A percentile compares a stretch with the other conserved stretches of the same genome.
Evolutionary conservation across 2,113 vertebrate species (phyloP).

Genomic region (Thunnus thynnus): DNA sequence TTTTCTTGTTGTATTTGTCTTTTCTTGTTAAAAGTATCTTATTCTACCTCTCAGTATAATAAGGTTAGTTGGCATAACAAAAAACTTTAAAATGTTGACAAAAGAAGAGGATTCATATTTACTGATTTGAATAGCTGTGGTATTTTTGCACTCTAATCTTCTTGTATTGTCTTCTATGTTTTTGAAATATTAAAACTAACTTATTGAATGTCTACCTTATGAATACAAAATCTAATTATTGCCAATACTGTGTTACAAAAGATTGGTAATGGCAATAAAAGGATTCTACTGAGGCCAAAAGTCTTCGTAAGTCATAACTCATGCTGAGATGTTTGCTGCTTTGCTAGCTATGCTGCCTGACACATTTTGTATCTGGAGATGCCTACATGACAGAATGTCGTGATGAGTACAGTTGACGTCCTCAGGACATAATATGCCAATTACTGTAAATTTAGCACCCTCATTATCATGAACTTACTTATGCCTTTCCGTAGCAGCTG

Average conservation of each 20-base stretch:
- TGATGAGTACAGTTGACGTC: neutral
- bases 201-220: neutral
- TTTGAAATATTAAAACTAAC: neutral
- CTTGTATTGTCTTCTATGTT: no score
- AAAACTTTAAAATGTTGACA: no score
- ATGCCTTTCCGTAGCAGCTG: neutral
- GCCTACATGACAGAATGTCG: slow-evolving; percentile 9
- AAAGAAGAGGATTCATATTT: no score
- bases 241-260: neutral
- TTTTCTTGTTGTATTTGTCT: no score
- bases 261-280: neutral
- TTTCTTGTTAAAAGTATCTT: no score
- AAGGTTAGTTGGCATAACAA: no score
- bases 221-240: neutral
- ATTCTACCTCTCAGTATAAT: no score
- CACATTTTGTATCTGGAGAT: slow-evolving; percentile 1
- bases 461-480: slow-evolving; percentile 7
- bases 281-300: neutral
- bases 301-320: neutral
- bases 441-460: slow-evolving; percentile 34
- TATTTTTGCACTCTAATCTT: no score
- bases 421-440: slow-evolving; percentile 1
- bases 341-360: neutral
- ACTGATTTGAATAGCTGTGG: no score
- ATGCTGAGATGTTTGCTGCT: slow-evolving; percentile 1